Evolutionary conservation across 2,113 vertebrate genomes (phyloP).

Genomic region (Channa argus): DNA sequence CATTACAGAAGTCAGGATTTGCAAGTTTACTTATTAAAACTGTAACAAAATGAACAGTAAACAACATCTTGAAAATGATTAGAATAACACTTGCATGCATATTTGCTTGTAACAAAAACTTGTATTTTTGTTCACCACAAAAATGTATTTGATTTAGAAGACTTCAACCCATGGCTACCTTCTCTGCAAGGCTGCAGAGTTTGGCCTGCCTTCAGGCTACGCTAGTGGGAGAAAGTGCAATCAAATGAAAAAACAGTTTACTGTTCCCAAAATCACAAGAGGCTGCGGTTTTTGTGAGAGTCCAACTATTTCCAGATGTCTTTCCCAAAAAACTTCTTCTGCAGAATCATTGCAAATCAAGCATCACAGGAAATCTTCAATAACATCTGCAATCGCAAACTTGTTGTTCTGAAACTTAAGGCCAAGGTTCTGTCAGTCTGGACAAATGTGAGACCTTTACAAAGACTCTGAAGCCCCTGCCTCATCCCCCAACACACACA

Average conservation of each 20-base stretch:
- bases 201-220: conserved; percentile 18
- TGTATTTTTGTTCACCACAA: no score
- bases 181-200: conserved; percentile 12
- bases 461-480: not conserved
- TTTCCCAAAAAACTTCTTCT: not conserved
- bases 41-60: no score
- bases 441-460: not conserved
- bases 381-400: not conserved
- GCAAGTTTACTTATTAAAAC: no score
- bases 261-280: conserved; percentile 32
- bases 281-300: conserved; percentile 16
- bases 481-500: conserved; percentile 2
- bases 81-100: no score
- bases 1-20: no score
- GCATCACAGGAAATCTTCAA: not conserved
- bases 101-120: no score
- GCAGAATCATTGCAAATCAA: not conserved
- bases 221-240: conserved; percentile 14
- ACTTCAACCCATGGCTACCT: not conserved
- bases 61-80: no score
- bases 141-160: not conserved
- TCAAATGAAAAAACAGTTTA: conserved; percentile 25
- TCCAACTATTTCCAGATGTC: conserved; percentile 51
- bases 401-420: no score
- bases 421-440: not conserved